Conservation (phyloP, 1,140 invertebrate genomes). For the Aphis craccivora region DNA sequence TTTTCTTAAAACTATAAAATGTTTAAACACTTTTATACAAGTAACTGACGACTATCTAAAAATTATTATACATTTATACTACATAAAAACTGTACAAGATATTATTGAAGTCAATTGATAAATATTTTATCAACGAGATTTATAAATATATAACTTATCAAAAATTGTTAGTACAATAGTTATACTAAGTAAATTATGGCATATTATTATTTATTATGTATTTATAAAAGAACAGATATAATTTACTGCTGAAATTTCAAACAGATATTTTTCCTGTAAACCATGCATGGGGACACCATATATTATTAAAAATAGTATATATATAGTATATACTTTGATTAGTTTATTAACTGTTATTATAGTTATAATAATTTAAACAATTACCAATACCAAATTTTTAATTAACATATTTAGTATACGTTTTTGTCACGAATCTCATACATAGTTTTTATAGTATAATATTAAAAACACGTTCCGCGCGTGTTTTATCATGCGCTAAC, state of each 20-base stretch:
- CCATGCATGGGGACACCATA: neutral
- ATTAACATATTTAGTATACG: neutral
- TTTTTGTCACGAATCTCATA: neutral
- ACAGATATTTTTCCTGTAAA: neutral
- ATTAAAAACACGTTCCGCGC: neutral
- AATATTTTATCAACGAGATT: too few species aligned
- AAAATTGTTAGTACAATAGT: too few species aligned
- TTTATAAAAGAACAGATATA: neutral
- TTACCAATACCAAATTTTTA: neutral
- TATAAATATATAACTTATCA: too few species aligned
- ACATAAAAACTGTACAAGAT: too few species aligned
- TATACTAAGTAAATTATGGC: too few species aligned
- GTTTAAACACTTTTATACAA: neutral
- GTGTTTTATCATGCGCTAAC: neutral
- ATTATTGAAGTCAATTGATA: too few species aligned
- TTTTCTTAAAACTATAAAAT: neutral
- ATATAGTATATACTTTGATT: neutral
- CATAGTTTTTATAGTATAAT: neutral
- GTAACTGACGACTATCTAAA: neutral
- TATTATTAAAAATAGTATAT: neutral
- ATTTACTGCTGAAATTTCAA: too few species aligned
- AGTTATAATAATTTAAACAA: neutral
- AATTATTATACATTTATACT: too few species aligned
- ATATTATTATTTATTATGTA: neutral
- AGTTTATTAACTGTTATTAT: neutral